Base-by-base conservation (phyloP, 92 coral and sea anemone genomes). In the Parazoanthus darwini region DNA sequence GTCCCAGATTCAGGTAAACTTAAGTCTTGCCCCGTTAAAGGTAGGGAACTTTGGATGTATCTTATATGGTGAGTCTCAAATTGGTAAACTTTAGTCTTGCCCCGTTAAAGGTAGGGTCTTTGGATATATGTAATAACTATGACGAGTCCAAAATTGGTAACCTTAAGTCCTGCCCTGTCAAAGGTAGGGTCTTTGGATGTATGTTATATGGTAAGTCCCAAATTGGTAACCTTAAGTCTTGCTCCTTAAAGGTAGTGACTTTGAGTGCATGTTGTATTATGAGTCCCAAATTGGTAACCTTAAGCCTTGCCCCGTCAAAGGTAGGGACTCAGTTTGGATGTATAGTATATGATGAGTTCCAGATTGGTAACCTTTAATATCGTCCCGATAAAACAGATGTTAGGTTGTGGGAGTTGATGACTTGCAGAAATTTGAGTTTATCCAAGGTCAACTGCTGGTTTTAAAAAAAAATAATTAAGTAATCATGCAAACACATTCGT, bases 91-190 rank as follows among this genome's bases (percentile, higher is more conserved):
- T 29, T 29, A 29, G 33, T 29, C 33, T 0, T 29, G 33, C 33
- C 33, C 33, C 0, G 33, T 29, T 0, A 29, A 29, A 29, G 93
- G 99, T 97, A 89, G 50, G 86, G n/a, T 22, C 1, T 36, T 82
- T 8, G 59, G 3, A 33, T 20, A 35, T 77, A 39, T 22, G 26
- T 56, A 20, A 63, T 63, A 22, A n/a, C n/a, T n/a, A n/a, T 84
- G 98, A 96, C 76, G 97, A 96, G 74, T 93, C 93, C 70, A 98
- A 97, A 82, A 93, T 97, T 80, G 99, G 99, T 38, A 94, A 94
- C 89, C 98, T 97, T 1, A 94, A 94, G 74, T 79, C 88, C 35
- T 97, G 99, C 84, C 99, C 99, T 16, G 98, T 92, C 13, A 92
- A 97, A 90, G 93, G 99, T 97, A 89, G 50, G 86, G n/a, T 22